Percentiles rank a stretch among this genome's conserved stretches.
These are phyloP conservation scores for Brenthis daphne DNA, from an alignment of 2,888 invertebrate genomes.

Conservation along the genomic window DNA sequence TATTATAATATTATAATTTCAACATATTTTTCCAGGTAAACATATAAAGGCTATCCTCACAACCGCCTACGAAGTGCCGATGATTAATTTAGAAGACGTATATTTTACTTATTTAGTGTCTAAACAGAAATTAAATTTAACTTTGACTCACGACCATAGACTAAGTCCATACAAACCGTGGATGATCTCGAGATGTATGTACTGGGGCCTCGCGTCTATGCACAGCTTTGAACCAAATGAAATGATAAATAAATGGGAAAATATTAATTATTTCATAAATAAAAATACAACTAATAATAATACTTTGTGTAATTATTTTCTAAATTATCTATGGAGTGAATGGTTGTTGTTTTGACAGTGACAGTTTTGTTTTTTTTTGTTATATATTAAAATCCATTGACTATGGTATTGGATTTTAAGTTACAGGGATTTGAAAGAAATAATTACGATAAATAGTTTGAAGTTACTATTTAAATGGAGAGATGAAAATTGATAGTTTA, in stretches of 20 bases:
- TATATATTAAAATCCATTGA: no score
- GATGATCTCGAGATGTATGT: constrained; percentile 53
- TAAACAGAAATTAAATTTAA: constrained; percentile 72
- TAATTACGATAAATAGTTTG: no score
- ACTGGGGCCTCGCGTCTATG: constrained; percentile 53
- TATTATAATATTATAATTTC: no score
- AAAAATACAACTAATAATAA: constrained; percentile 29
- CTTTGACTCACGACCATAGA: constrained; percentile 80
- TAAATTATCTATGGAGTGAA: constrained; percentile 47
- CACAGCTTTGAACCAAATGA: constrained; percentile 57
- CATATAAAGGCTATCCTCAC: constrained; percentile 68
- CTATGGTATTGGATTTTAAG: no score
- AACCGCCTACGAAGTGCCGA: constrained; percentile 79
- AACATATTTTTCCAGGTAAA: constrained; percentile 50
- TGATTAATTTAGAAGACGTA: constrained; percentile 87
- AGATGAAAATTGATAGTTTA: no score
- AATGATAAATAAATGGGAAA: constrained; percentile 52
- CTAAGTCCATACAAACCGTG: constrained; percentile 66
- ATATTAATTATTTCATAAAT: constrained; percentile 43
- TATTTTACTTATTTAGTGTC: constrained; percentile 87
- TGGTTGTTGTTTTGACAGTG: constrained; percentile 47
- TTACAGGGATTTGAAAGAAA: no score
- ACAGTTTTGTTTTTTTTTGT: no score
- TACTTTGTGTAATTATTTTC: constrained; percentile 47
- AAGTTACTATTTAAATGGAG: no score